Percentiles rank a stretch among this genome's conserved stretches.
Conservation (phyloP, 2,888 invertebrate species). For the Cheilosia grossa region DNA sequence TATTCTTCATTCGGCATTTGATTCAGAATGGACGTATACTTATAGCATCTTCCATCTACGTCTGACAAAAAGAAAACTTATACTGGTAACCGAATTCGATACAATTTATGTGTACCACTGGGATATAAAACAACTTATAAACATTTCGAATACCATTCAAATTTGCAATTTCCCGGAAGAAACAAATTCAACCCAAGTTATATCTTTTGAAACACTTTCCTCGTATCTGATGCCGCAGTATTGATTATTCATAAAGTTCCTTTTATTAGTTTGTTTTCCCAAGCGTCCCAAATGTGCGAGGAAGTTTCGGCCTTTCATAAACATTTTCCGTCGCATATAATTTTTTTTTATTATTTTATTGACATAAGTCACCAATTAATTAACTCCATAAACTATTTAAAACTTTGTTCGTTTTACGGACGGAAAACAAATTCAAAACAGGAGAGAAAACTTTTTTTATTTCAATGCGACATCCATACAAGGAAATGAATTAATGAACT, state of each 20-base stretch:
- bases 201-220: background rate
- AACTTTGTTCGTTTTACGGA: constrained; percentile 16
- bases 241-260: background rate
- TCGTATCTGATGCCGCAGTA: background rate
- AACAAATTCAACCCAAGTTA: background rate
- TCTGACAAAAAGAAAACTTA: too few relatives aligned
- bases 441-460: constrained; percentile 9
- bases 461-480: constrained; percentile 20
- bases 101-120: background rate
- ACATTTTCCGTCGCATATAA: background rate
- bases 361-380: constrained; percentile 39
- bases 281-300: background rate
- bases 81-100: background rate
- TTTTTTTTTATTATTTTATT: background rate
- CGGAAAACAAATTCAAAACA: background rate
- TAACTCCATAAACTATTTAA: constrained; percentile 46
- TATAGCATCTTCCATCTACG: too few relatives aligned
- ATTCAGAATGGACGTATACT: too few relatives aligned
- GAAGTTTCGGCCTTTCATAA: background rate
- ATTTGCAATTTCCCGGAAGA: background rate
- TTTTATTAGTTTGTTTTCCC: background rate
- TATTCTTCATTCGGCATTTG: too few relatives aligned
- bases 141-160: background rate
- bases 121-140: background rate
- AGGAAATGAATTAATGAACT: constrained; percentile 47